Evolutionary conservation across 2,888 invertebrate species (phyloP), one percentile per base, ranked within the genome.

Genomic region (Lamproptera curius): DNA sequence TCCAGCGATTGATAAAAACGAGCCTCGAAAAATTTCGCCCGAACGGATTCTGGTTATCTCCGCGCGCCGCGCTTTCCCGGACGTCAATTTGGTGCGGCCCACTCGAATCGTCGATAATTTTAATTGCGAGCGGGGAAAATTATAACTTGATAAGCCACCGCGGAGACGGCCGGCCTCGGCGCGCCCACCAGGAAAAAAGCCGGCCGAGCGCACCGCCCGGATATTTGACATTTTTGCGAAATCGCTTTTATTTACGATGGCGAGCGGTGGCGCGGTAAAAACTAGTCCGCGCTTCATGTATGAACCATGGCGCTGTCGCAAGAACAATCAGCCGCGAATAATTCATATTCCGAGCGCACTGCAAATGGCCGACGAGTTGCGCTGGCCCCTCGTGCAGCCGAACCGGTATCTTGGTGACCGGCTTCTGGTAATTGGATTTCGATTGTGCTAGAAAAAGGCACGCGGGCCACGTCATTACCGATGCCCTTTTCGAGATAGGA

Each of bases 311-410:
- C 77, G 77, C 70, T 74, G 76, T 65, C 70, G 74, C 79, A 84
- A 80, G 83, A 83, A 86, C 85, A 84, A 86, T 82, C 80, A 81
- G 31, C n/a, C 66, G 65, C 67, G 83, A 85, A 86, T 88, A 88
- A 87, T 88, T 88, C 85, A 88, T 88, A 84, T 85, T 86, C 85
- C 67, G 78, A 77, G 77, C 81, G 84, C 83, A 79, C 81, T 78
- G 79, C 81, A 78, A 86, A 82, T 79, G 79, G 77, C 77, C 76
- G 70, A 67, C 73, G 78, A 85, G 84, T 84, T 84, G 85, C 73
- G 76, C 70, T 61, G 63, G 63, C 74, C 69, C 73, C 65, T 71
- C 71, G 74, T 75, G 75, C 70, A 70, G 70, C 68, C 55, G 51
- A 56, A 62, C 61, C 57, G 56, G 53, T 55, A 58, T 73, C 73